Percentiles rank a stretch among this genome's conserved stretches.
Conservation (phyloP, 2,113 vertebrate genomes). For the Nesoenas mayeri region DNA sequence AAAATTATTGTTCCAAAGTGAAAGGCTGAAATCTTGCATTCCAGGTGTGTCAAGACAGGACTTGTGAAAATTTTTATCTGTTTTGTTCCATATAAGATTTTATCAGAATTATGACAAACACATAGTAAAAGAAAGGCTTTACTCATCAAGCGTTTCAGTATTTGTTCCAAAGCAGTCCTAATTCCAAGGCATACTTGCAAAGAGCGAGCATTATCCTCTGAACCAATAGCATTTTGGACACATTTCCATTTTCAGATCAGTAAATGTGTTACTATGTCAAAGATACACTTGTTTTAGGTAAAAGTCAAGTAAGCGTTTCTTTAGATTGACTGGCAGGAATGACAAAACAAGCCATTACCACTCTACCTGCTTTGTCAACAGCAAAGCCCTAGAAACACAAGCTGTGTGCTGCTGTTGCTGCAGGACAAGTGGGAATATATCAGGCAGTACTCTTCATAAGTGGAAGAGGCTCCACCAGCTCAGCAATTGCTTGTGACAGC, state of each 20-base stretch:
- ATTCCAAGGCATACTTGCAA: background rate
- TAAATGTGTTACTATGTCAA: background rate
- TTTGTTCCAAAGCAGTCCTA: background rate
- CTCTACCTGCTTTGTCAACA: background rate
- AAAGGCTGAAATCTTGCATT: background rate
- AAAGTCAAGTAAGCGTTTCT: background rate
- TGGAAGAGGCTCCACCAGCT: background rate
- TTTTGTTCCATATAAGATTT: background rate
- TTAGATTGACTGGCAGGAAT: background rate
- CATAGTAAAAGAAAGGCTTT: background rate
- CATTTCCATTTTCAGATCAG: background rate
- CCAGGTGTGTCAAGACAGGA: background rate
- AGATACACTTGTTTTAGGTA: background rate
- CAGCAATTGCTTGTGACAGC: background rate
- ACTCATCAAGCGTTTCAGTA: background rate
- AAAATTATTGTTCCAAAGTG: background rate
- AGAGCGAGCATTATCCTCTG: background rate
- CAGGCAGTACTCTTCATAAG: rapidly evolving
- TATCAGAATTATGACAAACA: background rate
- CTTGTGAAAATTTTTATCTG: background rate
- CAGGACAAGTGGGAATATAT: background rate
- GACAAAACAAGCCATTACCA: background rate
- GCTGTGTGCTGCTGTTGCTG: background rate
- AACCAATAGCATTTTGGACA: background rate
- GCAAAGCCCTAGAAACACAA: background rate